phyloP scores from a whole-genome alignment of 2,797 vertebrate species.

The Sebastes baramenuke region DNA sequence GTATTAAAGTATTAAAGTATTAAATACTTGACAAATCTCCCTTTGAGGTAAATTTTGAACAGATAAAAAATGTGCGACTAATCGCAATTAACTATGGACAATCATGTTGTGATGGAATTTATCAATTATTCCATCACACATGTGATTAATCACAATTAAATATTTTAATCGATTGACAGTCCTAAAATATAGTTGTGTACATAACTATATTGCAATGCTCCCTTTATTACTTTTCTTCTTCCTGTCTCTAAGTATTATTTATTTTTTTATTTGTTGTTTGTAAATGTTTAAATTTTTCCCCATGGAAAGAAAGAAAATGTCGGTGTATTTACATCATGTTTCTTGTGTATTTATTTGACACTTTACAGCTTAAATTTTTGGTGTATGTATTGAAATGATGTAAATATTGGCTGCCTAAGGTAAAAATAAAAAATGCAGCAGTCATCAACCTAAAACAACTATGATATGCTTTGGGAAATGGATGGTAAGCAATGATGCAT shows the following conservation, averaged over 20 bases:
- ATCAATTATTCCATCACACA: too few species aligned
- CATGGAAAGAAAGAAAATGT: neutral
- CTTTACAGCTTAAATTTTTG: neutral
- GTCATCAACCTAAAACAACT: neutral
- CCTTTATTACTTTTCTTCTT: neutral
- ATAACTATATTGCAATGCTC: neutral
- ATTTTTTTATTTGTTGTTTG: neutral
- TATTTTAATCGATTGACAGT: too few species aligned
- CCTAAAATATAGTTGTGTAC: neutral
- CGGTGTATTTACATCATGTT: neutral
- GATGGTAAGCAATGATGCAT: neutral
- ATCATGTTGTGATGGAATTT: too few species aligned
- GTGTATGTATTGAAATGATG: neutral
- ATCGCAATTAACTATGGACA: too few species aligned
- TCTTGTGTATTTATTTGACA: neutral
- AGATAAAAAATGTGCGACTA: too few species aligned
- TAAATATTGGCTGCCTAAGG: too few species aligned
- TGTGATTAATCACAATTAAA: too few species aligned
- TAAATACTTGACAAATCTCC: too few species aligned
- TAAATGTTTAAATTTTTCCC: neutral
- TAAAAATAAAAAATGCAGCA: neutral
- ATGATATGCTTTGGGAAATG: neutral
- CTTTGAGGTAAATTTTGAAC: too few species aligned
- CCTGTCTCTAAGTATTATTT: neutral
- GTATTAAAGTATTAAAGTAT: too few species aligned